phyloP scores from a whole-genome alignment of 2,888 invertebrate genomes.

The Pterobdella sp. region DNA sequence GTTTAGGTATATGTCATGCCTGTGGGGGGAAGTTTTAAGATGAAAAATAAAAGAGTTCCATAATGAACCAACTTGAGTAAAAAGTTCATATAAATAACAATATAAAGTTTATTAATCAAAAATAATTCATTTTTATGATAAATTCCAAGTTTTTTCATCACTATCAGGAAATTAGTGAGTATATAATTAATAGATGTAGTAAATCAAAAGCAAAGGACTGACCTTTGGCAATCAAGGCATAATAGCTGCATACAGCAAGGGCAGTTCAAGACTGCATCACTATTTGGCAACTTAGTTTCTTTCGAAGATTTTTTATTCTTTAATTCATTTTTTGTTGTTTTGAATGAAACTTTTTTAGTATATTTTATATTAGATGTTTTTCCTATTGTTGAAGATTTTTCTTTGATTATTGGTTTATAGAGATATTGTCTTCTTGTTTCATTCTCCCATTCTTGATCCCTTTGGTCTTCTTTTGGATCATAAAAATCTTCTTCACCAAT shows the following conservation, averaged over 20 bases:
- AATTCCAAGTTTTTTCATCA: too few relatives aligned
- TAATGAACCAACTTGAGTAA: too few relatives aligned
- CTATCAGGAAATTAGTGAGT: too few relatives aligned
- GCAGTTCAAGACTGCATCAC: constrained; percentile 59
- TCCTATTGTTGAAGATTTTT: not conserved
- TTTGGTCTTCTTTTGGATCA: constrained; percentile 56
- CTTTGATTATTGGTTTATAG: constrained; percentile 24
- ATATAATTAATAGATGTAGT: not conserved
- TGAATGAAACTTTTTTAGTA: too few relatives aligned
- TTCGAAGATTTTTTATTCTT: not conserved
- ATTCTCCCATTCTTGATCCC: constrained; percentile 56
- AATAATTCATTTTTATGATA: too few relatives aligned
- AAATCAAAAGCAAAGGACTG: constrained; percentile 30
- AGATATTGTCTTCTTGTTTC: constrained; percentile 48
- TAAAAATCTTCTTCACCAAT: constrained; percentile 55
- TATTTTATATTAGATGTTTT: too few relatives aligned
- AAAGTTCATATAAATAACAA: too few relatives aligned
- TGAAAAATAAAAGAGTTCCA: too few relatives aligned
- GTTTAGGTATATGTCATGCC: constrained; percentile 55
- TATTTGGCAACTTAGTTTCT: constrained; percentile 46
- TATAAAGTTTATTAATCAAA: too few relatives aligned
- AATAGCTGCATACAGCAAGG: constrained; percentile 58
- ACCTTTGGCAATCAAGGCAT: constrained; percentile 58
- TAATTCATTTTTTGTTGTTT: too few relatives aligned
- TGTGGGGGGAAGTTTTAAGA: constrained; percentile 42